These are phyloP conservation scores for Prolemur simus DNA, from an alignment of 2,113 vertebrate species.

Conservation along the genomic window DNA sequence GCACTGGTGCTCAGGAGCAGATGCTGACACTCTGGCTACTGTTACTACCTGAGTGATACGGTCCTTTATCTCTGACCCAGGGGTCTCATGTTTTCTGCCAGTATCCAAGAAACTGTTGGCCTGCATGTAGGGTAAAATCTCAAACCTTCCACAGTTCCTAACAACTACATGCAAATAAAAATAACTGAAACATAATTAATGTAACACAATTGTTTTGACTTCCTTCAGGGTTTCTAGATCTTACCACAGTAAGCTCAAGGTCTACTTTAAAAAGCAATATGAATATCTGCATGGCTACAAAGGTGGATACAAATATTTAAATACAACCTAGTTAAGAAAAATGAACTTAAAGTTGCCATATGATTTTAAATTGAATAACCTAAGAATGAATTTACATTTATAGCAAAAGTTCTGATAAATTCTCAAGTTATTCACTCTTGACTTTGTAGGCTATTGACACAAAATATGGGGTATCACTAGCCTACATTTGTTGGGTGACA, in stretches of 20 bases:
- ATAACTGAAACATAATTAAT: background rate
- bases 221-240: background rate
- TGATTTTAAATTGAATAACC: constrained; percentile 27
- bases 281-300: background rate
- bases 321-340: background rate
- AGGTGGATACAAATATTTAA: background rate
- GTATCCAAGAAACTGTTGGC: background rate
- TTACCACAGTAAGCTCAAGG: background rate
- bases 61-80: background rate
- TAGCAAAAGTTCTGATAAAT: background rate
- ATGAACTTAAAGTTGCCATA: background rate
- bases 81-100: background rate
- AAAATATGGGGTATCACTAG: background rate
- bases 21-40: background rate
- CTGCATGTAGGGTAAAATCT: background rate
- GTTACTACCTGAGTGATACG: background rate
- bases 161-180: background rate
- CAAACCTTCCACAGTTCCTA: background rate
- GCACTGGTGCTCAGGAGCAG: background rate
- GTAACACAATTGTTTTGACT: background rate
- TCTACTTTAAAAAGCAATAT: background rate
- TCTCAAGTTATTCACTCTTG: background rate
- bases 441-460: background rate
- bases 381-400: background rate
- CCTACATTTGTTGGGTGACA: background rate